phyloP scores from a whole-genome alignment of 2,797 vertebrate species.

The Poeciliopsis paucimaculata region DNA sequence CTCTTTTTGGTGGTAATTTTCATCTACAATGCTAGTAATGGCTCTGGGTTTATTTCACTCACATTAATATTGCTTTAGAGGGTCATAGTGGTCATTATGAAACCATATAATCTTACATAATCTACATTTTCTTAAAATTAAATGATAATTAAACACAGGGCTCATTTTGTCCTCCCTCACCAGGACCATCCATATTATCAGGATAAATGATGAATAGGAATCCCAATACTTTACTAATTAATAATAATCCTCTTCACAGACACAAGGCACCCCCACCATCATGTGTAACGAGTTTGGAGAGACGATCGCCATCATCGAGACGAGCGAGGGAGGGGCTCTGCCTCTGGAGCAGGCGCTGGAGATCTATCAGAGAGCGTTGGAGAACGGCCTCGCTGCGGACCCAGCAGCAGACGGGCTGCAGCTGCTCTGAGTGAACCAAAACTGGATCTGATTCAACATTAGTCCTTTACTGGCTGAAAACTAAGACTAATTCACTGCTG shows the following conservation, averaged over 20 bases:
- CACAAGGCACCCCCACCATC: slow-evolving; percentile 84
- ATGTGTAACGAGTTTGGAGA: slow-evolving; percentile 94
- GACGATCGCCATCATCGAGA: slow-evolving; percentile 93
- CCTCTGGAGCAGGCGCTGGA: slow-evolving; percentile 90
- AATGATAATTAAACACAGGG: neutral
- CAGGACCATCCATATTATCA: neutral
- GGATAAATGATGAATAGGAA: neutral
- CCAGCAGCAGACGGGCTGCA: slow-evolving; percentile 76
- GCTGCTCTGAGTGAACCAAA: slow-evolving; percentile 51
- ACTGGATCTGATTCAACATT: neutral
- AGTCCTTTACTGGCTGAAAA: slow-evolving; percentile 19
- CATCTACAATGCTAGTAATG: neutral
- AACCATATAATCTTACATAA: neutral
- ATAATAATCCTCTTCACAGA: slow-evolving; percentile 38
- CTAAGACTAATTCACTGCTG: slow-evolving; percentile 24
- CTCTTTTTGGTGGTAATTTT: neutral
- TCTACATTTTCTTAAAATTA: neutral
- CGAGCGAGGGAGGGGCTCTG: slow-evolving; percentile 82
- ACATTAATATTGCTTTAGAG: neutral
- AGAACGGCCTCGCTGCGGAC: slow-evolving; percentile 80
- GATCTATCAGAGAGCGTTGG: slow-evolving; percentile 88
- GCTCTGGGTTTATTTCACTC: neutral
- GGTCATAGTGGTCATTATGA: neutral
- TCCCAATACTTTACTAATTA: neutral
- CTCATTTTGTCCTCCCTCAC: neutral